Evolutionary conservation across 2,888 invertebrate genomes (phyloP).

Genomic region (Caenorhabditis doughertyi): DNA sequence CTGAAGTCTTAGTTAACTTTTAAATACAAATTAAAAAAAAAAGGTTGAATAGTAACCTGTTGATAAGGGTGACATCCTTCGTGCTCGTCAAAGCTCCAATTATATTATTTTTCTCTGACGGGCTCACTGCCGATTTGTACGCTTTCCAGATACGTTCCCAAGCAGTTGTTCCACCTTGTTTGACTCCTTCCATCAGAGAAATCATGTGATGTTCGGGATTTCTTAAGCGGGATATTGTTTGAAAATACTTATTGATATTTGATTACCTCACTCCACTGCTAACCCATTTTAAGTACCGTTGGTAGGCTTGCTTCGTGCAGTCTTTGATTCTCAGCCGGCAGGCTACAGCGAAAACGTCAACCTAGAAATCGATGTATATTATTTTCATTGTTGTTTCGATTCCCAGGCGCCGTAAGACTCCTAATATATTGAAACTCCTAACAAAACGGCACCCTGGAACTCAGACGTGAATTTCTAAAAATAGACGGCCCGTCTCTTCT

Average conservation of each 20-base stretch:
- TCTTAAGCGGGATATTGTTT: background rate
- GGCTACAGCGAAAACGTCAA: constrained; percentile 69
- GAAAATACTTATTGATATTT: too few species aligned
- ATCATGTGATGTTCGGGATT: constrained; percentile 72
- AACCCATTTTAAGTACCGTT: constrained; percentile 71
- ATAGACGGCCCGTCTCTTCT: too few species aligned
- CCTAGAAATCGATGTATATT: constrained; percentile 38
- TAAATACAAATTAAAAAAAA: too few species aligned
- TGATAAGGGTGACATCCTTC: constrained; percentile 62
- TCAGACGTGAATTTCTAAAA: too few species aligned
- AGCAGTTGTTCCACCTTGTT: constrained; percentile 66
- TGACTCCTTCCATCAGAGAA: constrained; percentile 74
- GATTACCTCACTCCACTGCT: constrained; percentile 56
- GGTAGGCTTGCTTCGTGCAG: constrained; percentile 70
- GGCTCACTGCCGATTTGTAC: constrained; percentile 57
- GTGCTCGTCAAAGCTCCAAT: constrained; percentile 72
- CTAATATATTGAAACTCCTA: too few species aligned
- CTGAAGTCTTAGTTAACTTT: constrained; percentile 26
- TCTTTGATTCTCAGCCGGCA: constrained; percentile 73
- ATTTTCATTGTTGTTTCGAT: background rate
- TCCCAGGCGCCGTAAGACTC: too few species aligned
- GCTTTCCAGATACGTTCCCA: constrained; percentile 71
- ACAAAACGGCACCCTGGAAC: too few species aligned
- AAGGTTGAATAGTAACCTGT: background rate
- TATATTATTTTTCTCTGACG: constrained; percentile 69